Evolutionary conservation across 2,113 vertebrate species (phyloP), one percentile per base, ranked within the genome.

Genomic region (Lonchura striata): DNA sequence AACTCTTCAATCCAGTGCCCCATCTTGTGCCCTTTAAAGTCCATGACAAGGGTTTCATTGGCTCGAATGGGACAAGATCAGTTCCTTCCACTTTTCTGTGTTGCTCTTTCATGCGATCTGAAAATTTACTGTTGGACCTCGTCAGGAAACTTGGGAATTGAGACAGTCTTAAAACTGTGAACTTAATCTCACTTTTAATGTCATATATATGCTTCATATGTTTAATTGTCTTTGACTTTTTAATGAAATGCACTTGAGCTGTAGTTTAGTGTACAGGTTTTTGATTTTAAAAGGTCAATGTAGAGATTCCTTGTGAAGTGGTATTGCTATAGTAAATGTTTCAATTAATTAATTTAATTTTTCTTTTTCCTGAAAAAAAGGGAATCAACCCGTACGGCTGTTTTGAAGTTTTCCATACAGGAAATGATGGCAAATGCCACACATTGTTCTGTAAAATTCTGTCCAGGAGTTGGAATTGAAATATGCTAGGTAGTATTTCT

Each of bases 351-450:
- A 3, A n/a, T 86, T 85, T n/a, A n/a, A n/a, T 68, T 41, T 15
- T 28, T 52, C 17, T 31, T 30, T 16, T 5, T 4, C 17, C 27
- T 19, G 15, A 68, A 50, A 54, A n/a, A 65, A 71, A 76, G 56
- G 17, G 8, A 66, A 35, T 59, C 72, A 53, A 93, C 47, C 52
- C 69, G 13, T 63, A 22, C 19, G 1, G 5, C 25, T 2, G 1
- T 90, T 92, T 68, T n/a, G 6, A 93, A 92, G 82, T 94, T 94
- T 85, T 81, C 39, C 47, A 44, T 90, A 9, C 53, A 82, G 79
- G 86, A 95, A 88, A 79, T 90, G 11, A 90, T 84, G 76, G 53
- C 37, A 88, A 86, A 92, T 94, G 57, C 68, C 63, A 52, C 63
- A 70, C 44, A 60, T 79, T 94, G 52, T 80, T 90, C 56, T 13